Evolutionary conservation across 2,888 invertebrate genomes (phyloP).

Genomic region (Aleiodes alternator): DNA sequence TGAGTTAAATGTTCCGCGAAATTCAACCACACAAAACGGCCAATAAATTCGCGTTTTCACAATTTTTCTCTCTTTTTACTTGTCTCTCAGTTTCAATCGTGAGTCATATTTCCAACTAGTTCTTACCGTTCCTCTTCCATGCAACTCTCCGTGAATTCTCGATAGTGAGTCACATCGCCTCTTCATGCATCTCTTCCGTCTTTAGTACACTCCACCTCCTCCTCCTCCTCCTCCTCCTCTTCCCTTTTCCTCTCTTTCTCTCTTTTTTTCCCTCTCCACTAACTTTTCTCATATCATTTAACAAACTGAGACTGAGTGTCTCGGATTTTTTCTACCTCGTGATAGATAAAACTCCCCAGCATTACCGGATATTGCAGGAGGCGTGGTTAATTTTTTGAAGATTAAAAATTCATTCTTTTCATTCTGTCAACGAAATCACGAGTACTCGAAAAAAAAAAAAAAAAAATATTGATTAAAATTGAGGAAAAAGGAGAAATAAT

Average conservation of each 20-base stretch:
- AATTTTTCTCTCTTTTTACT: neutral
- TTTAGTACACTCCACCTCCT: neutral
- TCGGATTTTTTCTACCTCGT: conserved; percentile 29
- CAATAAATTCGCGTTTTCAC: neutral
- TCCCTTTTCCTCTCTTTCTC: no score
- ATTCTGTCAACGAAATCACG: neutral
- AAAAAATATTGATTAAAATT: no score
- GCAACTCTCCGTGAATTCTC: conserved; percentile 45
- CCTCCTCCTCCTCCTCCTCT: conserved; percentile 20
- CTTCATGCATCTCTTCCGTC: conserved; percentile 33
- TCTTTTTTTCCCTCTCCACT: conserved; percentile 17
- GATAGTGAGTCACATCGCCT: conserved; percentile 46
- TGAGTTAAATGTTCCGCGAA: no score
- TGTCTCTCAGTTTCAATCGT: conserved; percentile 7
- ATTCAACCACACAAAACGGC: no score
- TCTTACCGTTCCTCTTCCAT: neutral
- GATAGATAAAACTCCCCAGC: conserved; percentile 12
- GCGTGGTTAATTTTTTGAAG: conserved; percentile 13
- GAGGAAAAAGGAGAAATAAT: neutral
- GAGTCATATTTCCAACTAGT: conserved; percentile 26
- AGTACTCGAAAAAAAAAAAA: neutral
- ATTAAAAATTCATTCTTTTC: neutral
- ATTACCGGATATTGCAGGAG: conserved; percentile 17
- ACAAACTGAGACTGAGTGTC: conserved; percentile 31
- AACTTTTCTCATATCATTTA: conserved; percentile 34